A percentile compares a stretch with the other conserved stretches of the same genome.
Conservation (phyloP, 2,888 invertebrate genomes). For the Drosophila diplacantha region DNA sequence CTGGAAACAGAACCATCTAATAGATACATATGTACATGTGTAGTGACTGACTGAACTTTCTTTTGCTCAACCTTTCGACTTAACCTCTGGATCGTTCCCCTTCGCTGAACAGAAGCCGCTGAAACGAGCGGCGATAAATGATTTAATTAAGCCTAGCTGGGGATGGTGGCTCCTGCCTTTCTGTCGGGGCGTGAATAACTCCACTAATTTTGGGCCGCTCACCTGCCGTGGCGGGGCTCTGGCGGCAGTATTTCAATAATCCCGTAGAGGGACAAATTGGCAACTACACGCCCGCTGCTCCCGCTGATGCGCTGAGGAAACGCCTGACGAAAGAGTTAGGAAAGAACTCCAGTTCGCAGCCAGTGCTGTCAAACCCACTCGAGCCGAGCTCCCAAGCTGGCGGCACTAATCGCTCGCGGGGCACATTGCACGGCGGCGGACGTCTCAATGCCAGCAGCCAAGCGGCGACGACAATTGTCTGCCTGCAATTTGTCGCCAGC, state of each 20-base stretch:
- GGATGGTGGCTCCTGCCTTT: neutral
- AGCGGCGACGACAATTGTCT: constrained; percentile 59
- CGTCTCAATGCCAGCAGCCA: constrained; percentile 37
- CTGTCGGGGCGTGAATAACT: constrained; percentile 32
- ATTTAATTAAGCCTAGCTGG: constrained; percentile 30
- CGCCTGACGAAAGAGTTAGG: constrained; percentile 28
- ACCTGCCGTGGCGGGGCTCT: neutral
- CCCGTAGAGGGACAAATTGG: constrained; percentile 57
- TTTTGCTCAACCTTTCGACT: neutral
- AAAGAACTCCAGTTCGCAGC: constrained; percentile 51
- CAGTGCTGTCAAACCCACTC: neutral
- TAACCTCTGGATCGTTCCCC: constrained; percentile 16
- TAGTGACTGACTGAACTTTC: constrained; percentile 12
- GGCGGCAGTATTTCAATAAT: constrained; percentile 57
- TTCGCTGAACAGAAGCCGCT: neutral
- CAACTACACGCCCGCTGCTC: constrained; percentile 59
- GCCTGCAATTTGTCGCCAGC: constrained; percentile 69
- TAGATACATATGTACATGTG: neutral
- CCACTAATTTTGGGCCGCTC: constrained; percentile 29
- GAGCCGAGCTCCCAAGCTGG: constrained; percentile 47
- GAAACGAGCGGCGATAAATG: constrained; percentile 28
- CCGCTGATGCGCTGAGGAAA: constrained; percentile 49
- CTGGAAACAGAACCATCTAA: neutral
- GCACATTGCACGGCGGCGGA: constrained; percentile 17
- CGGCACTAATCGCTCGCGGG: constrained; percentile 70